These are phyloP conservation scores for Melanotaenia duboulayi DNA, from an alignment of 2,113 vertebrate genomes.

Conservation along the genomic window DNA sequence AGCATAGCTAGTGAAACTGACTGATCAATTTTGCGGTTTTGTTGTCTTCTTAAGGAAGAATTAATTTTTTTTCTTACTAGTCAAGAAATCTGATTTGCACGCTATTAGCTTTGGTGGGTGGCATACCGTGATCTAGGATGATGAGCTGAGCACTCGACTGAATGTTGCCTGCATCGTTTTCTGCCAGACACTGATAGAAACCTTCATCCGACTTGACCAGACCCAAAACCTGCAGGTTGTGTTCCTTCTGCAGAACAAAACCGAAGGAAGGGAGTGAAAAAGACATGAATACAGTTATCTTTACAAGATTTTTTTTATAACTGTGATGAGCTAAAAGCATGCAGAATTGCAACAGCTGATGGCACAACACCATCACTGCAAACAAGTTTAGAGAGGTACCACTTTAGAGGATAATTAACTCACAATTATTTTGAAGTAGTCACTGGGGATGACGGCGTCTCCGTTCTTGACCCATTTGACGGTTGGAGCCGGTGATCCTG, in stretches of 20 bases:
- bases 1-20: background rate
- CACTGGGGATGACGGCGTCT: constrained; percentile 96
- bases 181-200: constrained; percentile 98
- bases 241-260: constrained; percentile 88
- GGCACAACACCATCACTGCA: background rate
- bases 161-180: constrained; percentile 94
- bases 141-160: constrained; percentile 96
- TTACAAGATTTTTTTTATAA: background rate
- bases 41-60: background rate
- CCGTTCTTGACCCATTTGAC: constrained; percentile 99
- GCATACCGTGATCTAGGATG: constrained; percentile 95
- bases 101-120: background rate
- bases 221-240: constrained; percentile 96
- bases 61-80: background rate
- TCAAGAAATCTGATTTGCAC: background rate
- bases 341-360: no score
- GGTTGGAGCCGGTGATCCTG: constrained; percentile 89
- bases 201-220: constrained; percentile 98
- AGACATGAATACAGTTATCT: background rate
- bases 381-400: background rate
- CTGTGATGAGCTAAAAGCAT: background rate
- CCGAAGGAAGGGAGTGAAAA: no score
- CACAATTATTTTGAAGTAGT: constrained; percentile 98
- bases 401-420: constrained; percentile 62
- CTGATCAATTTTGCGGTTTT: constrained; percentile 3